Conservation (phyloP, 2,797 vertebrate species). For the Lagocephalus sceleratus region DNA sequence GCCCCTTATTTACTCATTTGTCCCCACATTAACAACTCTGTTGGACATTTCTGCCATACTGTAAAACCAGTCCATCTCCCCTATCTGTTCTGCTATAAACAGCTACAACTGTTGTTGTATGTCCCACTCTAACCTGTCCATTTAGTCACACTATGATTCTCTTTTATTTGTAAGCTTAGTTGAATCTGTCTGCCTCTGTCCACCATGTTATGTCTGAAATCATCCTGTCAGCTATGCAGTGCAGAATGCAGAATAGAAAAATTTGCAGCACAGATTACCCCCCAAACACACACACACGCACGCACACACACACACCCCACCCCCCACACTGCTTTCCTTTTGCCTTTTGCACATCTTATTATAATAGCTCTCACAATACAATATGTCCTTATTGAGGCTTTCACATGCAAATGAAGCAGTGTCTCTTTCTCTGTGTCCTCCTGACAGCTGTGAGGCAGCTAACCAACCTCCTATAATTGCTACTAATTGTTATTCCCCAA, state of each 20-base stretch:
- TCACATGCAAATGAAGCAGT: slow-evolving; percentile 68
- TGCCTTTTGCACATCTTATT: slow-evolving; percentile 61
- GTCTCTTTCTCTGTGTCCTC: slow-evolving; percentile 54
- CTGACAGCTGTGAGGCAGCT: slow-evolving; percentile 66
- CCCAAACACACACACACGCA: no score
- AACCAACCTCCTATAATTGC: slow-evolving; percentile 66
- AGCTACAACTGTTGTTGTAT: no score
- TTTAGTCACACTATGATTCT: not conserved
- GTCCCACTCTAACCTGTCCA: not conserved
- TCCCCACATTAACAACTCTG: not conserved
- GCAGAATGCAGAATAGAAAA: slow-evolving; percentile 26
- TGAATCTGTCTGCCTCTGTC: not conserved
- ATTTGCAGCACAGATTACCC: slow-evolving; percentile 25
- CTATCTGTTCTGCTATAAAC: not conserved
- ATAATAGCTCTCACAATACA: slow-evolving; percentile 58
- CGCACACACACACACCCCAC: not conserved
- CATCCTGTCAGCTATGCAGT: slow-evolving; percentile 29
- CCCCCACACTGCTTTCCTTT: slow-evolving; percentile 45
- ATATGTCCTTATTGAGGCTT: slow-evolving; percentile 71
- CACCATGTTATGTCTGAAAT: slow-evolving; percentile 33
- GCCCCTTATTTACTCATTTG: no score
- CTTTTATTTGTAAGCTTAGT: no score
- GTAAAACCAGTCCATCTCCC: not conserved
- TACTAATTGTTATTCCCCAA: slow-evolving; percentile 70
- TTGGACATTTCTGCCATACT: no score